Base-by-base conservation (phyloP, 2,113 vertebrate species). In the Rutilus rutilus region DNA sequence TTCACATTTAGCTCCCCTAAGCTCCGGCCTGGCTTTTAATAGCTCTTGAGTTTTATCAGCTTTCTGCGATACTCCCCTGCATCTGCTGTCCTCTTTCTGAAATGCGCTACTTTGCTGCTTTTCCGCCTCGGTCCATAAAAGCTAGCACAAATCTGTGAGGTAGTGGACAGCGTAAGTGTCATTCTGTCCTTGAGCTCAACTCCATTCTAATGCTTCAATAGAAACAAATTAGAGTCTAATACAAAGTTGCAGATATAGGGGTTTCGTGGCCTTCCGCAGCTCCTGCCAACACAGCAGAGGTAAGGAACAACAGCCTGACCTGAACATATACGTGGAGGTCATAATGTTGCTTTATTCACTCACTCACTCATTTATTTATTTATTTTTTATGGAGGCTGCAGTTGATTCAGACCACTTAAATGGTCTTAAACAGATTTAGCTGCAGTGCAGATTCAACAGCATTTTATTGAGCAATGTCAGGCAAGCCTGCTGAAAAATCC, bases 1-100 rank as follows among this genome's bases (percentile, higher is more conserved):
- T 45, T 78, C 59, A 90, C 86, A 87, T 36, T 85, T 47, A 90
- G 85, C 23, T 87, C 62, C 42, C 65, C 64, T 71, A 65, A 54
- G 50, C 60, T 79, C 77, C 33, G 10, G 45, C 74, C 65, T 45
- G 36, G 65, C 33, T 81, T 80, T 42, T 83, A 82, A 78, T 85
- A 85, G 85, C 79, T 52, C 67, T 81, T 42, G 62, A 79, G 21
- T 86, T 76, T 10, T 59, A n/a, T 86, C 39, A 59, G 65, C 79
- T 67, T 82, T 62, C 21, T 62, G 21, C 36, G 1, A 60, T 36
- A 62, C 23, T 78, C 52, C 42, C n/a, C 36, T 80, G 36, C 33
- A 79, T 60, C 54, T 79, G 54, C 19, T 6, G 0, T 33, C 33
- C 59, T 10, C 10, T 54, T 78, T 57, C 17, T 83, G 84, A 36